Percentiles rank a stretch among this genome's conserved stretches.
Conservation (phyloP, 2,888 invertebrate species). For the Drosophila mimica region DNA sequence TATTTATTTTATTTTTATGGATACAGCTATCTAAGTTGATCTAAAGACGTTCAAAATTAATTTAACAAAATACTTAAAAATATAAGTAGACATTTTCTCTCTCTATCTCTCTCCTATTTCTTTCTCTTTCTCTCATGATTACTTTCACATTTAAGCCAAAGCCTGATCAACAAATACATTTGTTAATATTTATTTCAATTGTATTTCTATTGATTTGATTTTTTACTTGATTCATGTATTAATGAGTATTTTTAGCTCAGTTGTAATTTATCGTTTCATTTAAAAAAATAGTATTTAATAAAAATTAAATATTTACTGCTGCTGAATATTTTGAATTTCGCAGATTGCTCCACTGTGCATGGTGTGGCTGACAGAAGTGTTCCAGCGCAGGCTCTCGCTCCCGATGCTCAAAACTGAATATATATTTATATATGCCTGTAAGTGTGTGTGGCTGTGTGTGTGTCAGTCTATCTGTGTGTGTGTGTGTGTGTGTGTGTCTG, state of each 20-base stretch:
- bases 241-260: too few species aligned
- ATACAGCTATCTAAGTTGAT: not conserved
- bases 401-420: slow-evolving; percentile 53
- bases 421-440: slow-evolving; percentile 1
- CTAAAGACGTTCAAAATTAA: not conserved
- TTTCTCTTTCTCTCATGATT: too few species aligned
- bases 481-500: slow-evolving; percentile 16
- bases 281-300: not conserved
- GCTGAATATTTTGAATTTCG: not conserved
- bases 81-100: too few species aligned
- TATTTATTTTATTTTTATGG: not conserved
- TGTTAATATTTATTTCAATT: too few species aligned
- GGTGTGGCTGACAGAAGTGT: slow-evolving; percentile 19
- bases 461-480: slow-evolving; percentile 11
- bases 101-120: too few species aligned
- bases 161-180: too few species aligned
- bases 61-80: not conserved
- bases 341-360: slow-evolving; percentile 16
- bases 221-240: too few species aligned
- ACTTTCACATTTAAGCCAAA: too few species aligned
- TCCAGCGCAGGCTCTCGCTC: slow-evolving; percentile 34
- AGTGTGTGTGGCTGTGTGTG: too few species aligned
- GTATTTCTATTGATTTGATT: too few species aligned
- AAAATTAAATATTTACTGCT: not conserved
- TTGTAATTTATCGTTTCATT: too few species aligned